Evolutionary conservation across 2,888 invertebrate species (phyloP).

Genomic region (Penaeus monodon): DNA sequence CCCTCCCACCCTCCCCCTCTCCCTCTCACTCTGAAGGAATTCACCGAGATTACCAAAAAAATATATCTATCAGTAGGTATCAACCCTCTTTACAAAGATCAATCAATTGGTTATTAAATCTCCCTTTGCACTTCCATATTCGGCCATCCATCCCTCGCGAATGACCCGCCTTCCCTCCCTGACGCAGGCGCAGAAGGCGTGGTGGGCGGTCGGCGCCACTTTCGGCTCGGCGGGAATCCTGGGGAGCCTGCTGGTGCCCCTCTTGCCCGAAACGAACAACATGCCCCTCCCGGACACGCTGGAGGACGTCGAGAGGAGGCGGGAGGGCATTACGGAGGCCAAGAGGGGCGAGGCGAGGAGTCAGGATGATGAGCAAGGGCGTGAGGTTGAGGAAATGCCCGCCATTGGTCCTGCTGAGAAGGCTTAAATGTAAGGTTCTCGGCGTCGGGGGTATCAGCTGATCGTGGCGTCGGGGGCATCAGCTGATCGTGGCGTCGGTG

Average conservation of each 20-base stretch:
- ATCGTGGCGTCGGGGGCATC: too few species aligned
- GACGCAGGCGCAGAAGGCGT: conserved; percentile 3
- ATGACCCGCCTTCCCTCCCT: not conserved
- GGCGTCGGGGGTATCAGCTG: too few species aligned
- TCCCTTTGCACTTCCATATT: too few species aligned
- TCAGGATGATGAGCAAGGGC: too few species aligned
- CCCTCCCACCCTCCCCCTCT: not conserved
- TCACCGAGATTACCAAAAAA: not conserved
- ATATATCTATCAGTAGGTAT: not conserved
- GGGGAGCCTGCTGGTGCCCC: conserved; percentile 21
- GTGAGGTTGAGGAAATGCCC: too few species aligned
- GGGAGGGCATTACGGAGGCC: not conserved
- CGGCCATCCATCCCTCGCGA: too few species aligned
- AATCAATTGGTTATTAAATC: too few species aligned
- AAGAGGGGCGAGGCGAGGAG: too few species aligned
- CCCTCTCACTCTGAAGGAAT: not conserved
- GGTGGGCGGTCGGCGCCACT: conserved; percentile 21
- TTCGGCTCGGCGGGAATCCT: conserved; percentile 48
- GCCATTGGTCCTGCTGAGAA: too few species aligned
- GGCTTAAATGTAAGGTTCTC: too few species aligned
- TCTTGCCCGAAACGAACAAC: conserved; percentile 49
- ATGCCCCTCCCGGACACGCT: conserved; percentile 49
- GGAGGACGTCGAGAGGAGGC: conserved; percentile 43
- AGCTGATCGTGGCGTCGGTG: too few species aligned
- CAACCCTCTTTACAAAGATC: not conserved